Percentiles rank a stretch among this genome's conserved stretches.
These are phyloP conservation scores for Rousettus madagascariensis DNA, from an alignment of 2,797 vertebrate species.

Conservation along the genomic window DNA sequence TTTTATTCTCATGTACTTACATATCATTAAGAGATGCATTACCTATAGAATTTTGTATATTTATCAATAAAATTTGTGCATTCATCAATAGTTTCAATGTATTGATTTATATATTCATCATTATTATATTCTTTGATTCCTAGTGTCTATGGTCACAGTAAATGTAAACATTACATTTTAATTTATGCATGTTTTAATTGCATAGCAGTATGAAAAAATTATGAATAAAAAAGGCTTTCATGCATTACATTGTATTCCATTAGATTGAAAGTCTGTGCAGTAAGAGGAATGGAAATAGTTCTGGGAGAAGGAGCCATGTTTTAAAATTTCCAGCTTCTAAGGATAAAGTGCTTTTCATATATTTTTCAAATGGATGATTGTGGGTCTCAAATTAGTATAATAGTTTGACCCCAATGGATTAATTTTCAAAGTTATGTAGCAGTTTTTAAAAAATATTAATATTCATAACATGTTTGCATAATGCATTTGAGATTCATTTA, in stretches of 20 bases:
- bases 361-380: not conserved
- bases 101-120: not conserved
- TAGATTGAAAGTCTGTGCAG: not conserved
- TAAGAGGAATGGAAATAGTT: not conserved
- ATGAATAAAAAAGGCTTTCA: not conserved
- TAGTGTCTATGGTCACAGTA: not conserved
- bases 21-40: not conserved
- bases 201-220: not conserved
- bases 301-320: not conserved
- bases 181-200: not conserved
- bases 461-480: not conserved
- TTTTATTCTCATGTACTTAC: not conserved
- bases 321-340: not conserved
- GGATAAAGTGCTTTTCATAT: not conserved
- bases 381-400: not conserved
- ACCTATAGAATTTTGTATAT: not conserved
- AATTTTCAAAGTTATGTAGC: not conserved
- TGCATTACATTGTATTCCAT: not conserved
- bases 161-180: not conserved
- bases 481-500: not conserved
- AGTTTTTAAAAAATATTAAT: not conserved
- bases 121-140: not conserved
- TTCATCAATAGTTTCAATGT: not conserved
- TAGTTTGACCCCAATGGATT: not conserved
- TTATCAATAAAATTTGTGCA: not conserved